Base-by-base conservation (phyloP, 64 coral and sea anemone species). In the Anthopleura sola region DNA sequence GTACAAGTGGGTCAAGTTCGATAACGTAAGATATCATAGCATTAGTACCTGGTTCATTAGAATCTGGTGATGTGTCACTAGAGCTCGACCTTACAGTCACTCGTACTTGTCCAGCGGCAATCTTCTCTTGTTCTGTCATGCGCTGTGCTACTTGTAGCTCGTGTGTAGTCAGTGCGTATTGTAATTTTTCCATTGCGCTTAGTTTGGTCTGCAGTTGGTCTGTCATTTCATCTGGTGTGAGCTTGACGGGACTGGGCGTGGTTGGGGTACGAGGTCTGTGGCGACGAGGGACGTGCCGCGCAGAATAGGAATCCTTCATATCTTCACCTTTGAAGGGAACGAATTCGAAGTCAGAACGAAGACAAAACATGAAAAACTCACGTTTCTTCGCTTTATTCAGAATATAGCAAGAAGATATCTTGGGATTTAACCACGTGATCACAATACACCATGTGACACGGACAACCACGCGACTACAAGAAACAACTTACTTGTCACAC, bases 131-230 rank as follows among this genome's bases (percentile, higher is more conserved):
- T 47, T 86, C 84, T 24, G 54, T 83, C 83, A 92, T 82, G 48
- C 86, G 92, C 79, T 91, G 93, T 50, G 95, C 95, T 57, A 88
- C 93, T 37, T 98, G 92, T 20, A 98, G 86, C 48, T 98, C 95
- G 37, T 94, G 92, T 19, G 92, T 84, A 12, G 95, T 98, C 34
- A 98, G 88, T 76, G 90, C 91, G n/a, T 98, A 98, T 48, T 98
- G 95, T 53, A 98, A 83, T 26, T 91, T 93, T 60, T 98, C 95
- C 69, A 98, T 82, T 7, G 89, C 95, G 78, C 69, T 83, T 11
- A 98, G 78, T 31, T 93, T 85, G 46, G 86, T 85, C 33, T 92
- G 94, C 37, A 95, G 21, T 48, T 92, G 75, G 47, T 95, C 87
- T 36, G 78, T 82, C 58, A 89, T 89, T 76, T 95, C 83, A 21